These are phyloP conservation scores for Drosophila kanekoi DNA, from an alignment of 2,888 invertebrate genomes.

Conservation along the genomic window DNA sequence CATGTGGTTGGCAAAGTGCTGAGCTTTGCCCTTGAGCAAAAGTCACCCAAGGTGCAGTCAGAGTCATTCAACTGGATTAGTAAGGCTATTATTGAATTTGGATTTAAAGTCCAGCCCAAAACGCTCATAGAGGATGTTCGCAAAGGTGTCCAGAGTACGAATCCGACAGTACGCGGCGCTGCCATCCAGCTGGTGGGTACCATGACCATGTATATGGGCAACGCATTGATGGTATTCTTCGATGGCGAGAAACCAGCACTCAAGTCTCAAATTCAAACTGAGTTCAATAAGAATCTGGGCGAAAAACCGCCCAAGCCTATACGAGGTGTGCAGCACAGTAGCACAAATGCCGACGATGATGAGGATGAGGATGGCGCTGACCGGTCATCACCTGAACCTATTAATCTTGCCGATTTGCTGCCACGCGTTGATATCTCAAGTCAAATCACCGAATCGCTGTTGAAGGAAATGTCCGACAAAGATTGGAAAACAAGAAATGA, in stretches of 20 bases:
- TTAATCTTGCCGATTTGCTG: constrained; percentile 89
- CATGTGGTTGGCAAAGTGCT: constrained; percentile 90
- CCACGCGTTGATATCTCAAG: constrained; percentile 93
- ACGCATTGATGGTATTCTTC: constrained; percentile 90
- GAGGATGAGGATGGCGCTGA: constrained; percentile 61
- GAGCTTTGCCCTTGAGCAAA: constrained; percentile 92
- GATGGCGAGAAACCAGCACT: constrained; percentile 94
- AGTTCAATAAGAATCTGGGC: constrained; percentile 92
- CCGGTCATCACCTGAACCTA: constrained; percentile 81
- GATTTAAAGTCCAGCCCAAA: constrained; percentile 91
- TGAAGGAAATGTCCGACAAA: constrained; percentile 93
- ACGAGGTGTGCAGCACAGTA: constrained; percentile 86
- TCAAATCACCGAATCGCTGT: constrained; percentile 92
- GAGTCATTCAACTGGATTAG: constrained; percentile 93
- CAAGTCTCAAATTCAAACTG: constrained; percentile 93
- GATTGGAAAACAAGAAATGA: constrained; percentile 93
- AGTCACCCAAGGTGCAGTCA: constrained; percentile 95
- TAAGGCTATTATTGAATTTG: constrained; percentile 93
- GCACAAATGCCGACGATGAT: constrained; percentile 52
- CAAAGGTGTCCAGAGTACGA: constrained; percentile 93
- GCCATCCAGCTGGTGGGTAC: constrained; percentile 89
- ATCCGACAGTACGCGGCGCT: constrained; percentile 92
- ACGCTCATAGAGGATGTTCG: constrained; percentile 91
- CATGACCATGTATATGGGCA: constrained; percentile 93
- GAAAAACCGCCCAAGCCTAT: constrained; percentile 91